Conservation (phyloP, 2,797 vertebrate genomes). For the Pteronotus mesoamericanus region DNA sequence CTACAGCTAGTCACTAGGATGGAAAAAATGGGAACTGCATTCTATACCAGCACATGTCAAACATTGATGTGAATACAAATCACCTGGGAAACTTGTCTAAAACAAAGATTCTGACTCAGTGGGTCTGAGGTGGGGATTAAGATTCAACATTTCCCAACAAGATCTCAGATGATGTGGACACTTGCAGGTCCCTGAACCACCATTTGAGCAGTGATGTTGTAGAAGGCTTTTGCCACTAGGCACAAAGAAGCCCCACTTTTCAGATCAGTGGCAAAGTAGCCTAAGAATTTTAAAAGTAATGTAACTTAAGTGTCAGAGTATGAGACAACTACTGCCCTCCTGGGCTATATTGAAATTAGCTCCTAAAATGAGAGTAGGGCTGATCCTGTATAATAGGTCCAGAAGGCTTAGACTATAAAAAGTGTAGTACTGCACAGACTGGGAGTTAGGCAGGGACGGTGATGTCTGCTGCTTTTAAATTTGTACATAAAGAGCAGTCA, state of each 20-base stretch:
- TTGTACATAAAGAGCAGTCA: background rate
- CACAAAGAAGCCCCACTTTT: background rate
- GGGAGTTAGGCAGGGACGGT: background rate
- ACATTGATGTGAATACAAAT: background rate
- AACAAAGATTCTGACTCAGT: background rate
- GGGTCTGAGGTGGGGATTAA: background rate
- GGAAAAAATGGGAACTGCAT: background rate
- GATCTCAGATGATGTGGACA: background rate
- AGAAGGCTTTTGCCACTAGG: background rate
- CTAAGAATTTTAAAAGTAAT: background rate
- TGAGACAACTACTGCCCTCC: background rate
- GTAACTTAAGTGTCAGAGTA: background rate
- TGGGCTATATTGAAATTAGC: background rate
- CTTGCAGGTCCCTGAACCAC: background rate
- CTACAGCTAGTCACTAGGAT: background rate
- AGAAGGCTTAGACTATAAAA: background rate
- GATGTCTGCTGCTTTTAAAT: constrained; percentile 37
- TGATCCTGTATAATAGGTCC: background rate
- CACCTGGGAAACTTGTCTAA: background rate
- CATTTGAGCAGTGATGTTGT: background rate
- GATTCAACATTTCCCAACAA: background rate
- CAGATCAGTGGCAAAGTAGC: background rate
- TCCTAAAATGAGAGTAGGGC: background rate
- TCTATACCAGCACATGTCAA: background rate
- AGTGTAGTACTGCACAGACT: background rate